phyloP scores from a whole-genome alignment of 92 coral and sea anemone species.

The Plumapathes pennacea region DNA sequence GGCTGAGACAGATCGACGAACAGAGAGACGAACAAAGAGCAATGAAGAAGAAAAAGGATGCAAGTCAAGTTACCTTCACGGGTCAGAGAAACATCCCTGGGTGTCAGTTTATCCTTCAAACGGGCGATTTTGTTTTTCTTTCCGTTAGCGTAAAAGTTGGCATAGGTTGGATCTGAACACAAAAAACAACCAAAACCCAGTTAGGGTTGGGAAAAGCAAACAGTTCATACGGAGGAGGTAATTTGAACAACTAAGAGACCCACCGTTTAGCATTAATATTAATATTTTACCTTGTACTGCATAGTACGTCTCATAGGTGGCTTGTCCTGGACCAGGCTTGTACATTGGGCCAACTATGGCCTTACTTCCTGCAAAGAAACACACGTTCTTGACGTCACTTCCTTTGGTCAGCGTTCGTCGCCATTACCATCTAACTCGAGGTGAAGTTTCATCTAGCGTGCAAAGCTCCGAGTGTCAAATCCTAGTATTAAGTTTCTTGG shows the following conservation, averaged over 20 bases:
- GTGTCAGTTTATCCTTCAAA: constrained; percentile 14
- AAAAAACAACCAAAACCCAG: no score
- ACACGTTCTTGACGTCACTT: no score
- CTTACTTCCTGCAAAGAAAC: constrained; percentile 16
- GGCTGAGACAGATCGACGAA: not conserved
- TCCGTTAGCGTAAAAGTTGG: constrained; percentile 64
- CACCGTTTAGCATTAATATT: no score
- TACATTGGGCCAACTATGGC: constrained; percentile 81
- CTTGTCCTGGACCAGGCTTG: constrained; percentile 71
- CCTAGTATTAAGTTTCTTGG: no score
- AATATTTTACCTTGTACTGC: constrained; percentile 50
- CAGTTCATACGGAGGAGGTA: no score
- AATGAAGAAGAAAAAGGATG: not conserved
- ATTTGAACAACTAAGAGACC: no score
- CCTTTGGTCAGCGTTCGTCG: no score
- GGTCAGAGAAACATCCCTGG: no score
- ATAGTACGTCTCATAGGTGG: constrained; percentile 50
- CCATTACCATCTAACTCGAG: no score
- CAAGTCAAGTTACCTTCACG: not conserved
- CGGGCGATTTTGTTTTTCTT: constrained; percentile 80
- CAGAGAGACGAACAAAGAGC: not conserved
- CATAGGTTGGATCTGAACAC: constrained; percentile 54
- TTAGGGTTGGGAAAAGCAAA: no score
- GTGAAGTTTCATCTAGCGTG: no score
- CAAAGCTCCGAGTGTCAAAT: no score